A percentile compares a stretch with the other conserved stretches of the same genome.
These are phyloP conservation scores for Benitochromis conjunctus DNA, from an alignment of 2,113 vertebrate genomes.

Conservation along the genomic window DNA sequence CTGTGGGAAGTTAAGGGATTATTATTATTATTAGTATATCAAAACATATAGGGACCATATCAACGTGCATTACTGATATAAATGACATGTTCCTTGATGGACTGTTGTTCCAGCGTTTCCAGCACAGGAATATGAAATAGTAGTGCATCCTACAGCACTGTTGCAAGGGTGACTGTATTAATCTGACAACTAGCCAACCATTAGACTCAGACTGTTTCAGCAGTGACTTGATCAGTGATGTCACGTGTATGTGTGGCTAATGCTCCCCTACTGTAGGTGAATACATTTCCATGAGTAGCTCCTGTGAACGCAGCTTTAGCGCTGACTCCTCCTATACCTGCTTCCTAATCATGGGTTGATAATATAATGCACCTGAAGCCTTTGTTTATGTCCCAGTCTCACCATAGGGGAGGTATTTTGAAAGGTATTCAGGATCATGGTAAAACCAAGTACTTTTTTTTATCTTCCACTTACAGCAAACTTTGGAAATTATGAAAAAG, in stretches of 20 bases:
- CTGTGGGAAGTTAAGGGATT: too few relatives aligned
- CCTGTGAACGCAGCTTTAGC: not conserved
- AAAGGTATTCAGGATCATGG: conserved; percentile 78
- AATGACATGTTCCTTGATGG: not conserved
- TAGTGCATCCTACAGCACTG: not conserved
- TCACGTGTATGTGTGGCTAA: not conserved
- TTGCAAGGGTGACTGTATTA: not conserved
- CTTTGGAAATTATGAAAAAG: conserved; percentile 89
- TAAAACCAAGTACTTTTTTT: conserved; percentile 88
- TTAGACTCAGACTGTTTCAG: not conserved
- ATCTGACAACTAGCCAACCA: not conserved
- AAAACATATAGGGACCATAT: not conserved
- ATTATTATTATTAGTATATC: too few relatives aligned
- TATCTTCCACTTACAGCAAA: conserved; percentile 88
- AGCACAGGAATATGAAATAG: not conserved
- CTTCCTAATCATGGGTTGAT: not conserved
- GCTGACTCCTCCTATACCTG: not conserved
- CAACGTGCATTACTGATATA: not conserved
- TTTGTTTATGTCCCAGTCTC: not conserved
- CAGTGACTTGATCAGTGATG: not conserved
- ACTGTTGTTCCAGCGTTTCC: not conserved
- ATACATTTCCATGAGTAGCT: not conserved
- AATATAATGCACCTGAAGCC: not conserved
- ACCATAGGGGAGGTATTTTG: not conserved
- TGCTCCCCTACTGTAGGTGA: not conserved